These are phyloP conservation scores for Mungos mungo DNA, from an alignment of 2,113 vertebrate species.

Conservation along the genomic window DNA sequence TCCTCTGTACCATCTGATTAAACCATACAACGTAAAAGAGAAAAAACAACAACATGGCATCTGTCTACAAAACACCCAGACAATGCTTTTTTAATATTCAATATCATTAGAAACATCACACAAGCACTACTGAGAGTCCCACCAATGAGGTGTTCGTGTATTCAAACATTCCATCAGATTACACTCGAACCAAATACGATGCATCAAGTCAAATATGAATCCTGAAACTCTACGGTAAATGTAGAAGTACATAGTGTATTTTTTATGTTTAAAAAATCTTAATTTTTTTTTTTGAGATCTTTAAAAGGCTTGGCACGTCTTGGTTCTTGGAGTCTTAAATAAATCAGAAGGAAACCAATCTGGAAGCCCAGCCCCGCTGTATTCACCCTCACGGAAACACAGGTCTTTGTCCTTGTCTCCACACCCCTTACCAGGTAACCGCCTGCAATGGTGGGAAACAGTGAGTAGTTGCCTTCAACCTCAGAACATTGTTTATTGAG, in stretches of 20 bases:
- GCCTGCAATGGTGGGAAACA: not conserved
- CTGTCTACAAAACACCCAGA: not conserved
- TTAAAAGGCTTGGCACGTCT: not conserved
- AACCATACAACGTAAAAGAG: not conserved
- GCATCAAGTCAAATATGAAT: not conserved
- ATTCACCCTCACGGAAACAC: not conserved
- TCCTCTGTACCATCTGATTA: not conserved
- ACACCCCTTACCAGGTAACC: not conserved
- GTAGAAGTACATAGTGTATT: not conserved
- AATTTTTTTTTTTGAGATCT: not conserved
- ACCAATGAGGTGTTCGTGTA: not conserved
- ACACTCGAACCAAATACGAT: not conserved
- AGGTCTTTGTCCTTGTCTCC: not conserved
- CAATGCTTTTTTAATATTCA: not conserved
- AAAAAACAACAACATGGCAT: not conserved
- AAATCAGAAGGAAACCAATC: not conserved
- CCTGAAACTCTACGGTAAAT: not conserved
- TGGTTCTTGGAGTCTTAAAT: not conserved
- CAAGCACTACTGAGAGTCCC: not conserved
- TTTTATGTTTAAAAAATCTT: constrained; percentile 38
- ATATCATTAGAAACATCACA: not conserved
- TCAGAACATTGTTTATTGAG: not conserved
- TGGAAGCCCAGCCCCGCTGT: not conserved
- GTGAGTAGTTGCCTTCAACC: not conserved
- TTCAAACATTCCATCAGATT: not conserved